Conservation (phyloP, 2,113 vertebrate species). For the Cepphus grylle region DNA sequence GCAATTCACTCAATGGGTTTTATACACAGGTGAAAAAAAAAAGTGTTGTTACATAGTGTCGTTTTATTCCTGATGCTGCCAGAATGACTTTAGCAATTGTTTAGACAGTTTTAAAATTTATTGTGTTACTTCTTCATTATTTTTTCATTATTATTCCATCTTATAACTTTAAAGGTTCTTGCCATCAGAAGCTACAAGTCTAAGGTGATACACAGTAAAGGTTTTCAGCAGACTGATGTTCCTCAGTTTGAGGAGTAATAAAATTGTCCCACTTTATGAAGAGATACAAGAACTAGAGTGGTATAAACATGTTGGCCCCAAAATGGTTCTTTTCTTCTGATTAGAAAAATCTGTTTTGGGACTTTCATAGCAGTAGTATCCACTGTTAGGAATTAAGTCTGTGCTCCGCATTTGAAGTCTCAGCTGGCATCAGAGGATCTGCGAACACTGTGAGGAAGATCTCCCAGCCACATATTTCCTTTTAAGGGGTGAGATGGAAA, state of each 20-base stretch:
- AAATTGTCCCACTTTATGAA: neutral
- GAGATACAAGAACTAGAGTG: neutral
- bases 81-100: neutral
- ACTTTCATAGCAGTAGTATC: neutral
- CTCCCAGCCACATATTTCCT: neutral
- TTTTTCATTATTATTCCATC: neutral
- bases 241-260: neutral
- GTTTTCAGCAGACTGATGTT: neutral
- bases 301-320: neutral
- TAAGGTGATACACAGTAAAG: neutral
- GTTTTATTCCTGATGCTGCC: neutral
- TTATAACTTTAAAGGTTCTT: neutral
- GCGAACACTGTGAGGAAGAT: neutral
- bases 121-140: neutral
- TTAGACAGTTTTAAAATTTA: neutral
- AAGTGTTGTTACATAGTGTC: neutral
- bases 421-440: neutral
- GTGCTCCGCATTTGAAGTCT: neutral
- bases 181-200: neutral
- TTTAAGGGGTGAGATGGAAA: neutral
- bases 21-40: conserved; percentile 89
- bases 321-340: neutral
- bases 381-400: neutral
- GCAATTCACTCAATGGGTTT: conserved; percentile 99
- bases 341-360: neutral